Evolutionary conservation across 2,888 invertebrate genomes (phyloP).

Genomic region (Heliothis peltigera): DNA sequence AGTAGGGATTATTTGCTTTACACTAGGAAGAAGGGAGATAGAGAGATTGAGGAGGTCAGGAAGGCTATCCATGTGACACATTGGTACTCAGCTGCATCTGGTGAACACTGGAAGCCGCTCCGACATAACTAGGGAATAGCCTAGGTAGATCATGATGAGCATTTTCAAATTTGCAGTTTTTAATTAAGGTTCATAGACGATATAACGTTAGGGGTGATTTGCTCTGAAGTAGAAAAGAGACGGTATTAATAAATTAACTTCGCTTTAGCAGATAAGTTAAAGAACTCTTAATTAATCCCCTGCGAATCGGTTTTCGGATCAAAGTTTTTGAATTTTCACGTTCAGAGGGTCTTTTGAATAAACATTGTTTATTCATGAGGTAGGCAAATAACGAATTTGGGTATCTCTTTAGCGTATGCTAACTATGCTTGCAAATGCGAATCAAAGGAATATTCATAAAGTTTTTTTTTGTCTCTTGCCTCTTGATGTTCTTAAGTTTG

Average conservation of each 20-base stretch:
- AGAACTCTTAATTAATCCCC: constrained; percentile 40
- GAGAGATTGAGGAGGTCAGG: too few relatives aligned
- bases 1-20: too few relatives aligned
- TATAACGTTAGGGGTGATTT: too few relatives aligned
- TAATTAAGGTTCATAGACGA: too few relatives aligned
- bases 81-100: too few relatives aligned
- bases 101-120: too few relatives aligned
- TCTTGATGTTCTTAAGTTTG: not conserved
- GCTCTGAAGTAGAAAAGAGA: not conserved
- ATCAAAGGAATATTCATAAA: constrained; percentile 40
- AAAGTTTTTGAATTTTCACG: constrained; percentile 45
- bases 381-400: constrained; percentile 16
- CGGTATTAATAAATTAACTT: not conserved
- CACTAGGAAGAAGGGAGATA: too few relatives aligned
- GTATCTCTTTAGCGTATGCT: constrained; percentile 41
- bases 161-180: too few relatives aligned
- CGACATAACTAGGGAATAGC: too few relatives aligned
- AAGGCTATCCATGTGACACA: too few relatives aligned
- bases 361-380: constrained; percentile 41
- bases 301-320: constrained; percentile 26
- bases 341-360: constrained; percentile 36
- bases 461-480: constrained; percentile 21
- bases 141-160: too few relatives aligned
- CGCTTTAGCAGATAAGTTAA: constrained; percentile 33
- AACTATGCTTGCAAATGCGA: constrained; percentile 42